phyloP scores from a whole-genome alignment of 1,140 invertebrate species.

The Trichoplusia ni region DNA sequence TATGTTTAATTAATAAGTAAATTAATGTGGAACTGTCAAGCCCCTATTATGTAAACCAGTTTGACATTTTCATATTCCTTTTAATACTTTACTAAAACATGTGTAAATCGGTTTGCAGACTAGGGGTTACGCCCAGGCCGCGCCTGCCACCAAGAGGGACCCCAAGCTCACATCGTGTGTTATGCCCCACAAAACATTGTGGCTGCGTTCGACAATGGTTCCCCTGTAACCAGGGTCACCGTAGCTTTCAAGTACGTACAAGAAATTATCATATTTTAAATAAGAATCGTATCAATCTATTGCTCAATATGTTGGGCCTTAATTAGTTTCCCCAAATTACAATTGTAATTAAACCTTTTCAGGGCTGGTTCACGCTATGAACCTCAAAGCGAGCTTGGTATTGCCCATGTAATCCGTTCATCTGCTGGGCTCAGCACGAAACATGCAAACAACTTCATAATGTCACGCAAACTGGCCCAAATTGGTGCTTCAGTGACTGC shows the following conservation, averaged over 20 bases:
- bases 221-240: slow-evolving; percentile 89
- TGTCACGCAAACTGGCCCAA: slow-evolving; percentile 91
- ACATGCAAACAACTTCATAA: slow-evolving; percentile 86
- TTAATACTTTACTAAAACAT: slow-evolving; percentile 13
- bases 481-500: slow-evolving; percentile 88
- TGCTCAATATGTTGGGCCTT: too few species aligned
- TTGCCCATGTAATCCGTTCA: slow-evolving; percentile 88
- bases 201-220: slow-evolving; percentile 88
- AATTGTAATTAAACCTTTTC: slow-evolving; percentile 43
- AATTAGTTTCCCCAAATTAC: too few species aligned
- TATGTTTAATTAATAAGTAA: slow-evolving; percentile 8
- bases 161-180: slow-evolving; percentile 68
- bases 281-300: too few species aligned
- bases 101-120: slow-evolving; percentile 67
- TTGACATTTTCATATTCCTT: slow-evolving; percentile 33
- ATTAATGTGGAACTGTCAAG: slow-evolving; percentile 56
- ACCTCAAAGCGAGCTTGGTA: slow-evolving; percentile 87
- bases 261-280: too few species aligned
- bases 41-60: slow-evolving; percentile 72
- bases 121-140: slow-evolving; percentile 81
- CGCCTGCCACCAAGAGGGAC: slow-evolving; percentile 73
- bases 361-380: slow-evolving; percentile 96
- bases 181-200: slow-evolving; percentile 88
- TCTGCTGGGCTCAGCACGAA: slow-evolving; percentile 88
- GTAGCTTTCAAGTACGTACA: slow-evolving; percentile 87